Evolutionary conservation across 2,888 invertebrate species (phyloP).

Genomic region (Cancer borealis): DNA sequence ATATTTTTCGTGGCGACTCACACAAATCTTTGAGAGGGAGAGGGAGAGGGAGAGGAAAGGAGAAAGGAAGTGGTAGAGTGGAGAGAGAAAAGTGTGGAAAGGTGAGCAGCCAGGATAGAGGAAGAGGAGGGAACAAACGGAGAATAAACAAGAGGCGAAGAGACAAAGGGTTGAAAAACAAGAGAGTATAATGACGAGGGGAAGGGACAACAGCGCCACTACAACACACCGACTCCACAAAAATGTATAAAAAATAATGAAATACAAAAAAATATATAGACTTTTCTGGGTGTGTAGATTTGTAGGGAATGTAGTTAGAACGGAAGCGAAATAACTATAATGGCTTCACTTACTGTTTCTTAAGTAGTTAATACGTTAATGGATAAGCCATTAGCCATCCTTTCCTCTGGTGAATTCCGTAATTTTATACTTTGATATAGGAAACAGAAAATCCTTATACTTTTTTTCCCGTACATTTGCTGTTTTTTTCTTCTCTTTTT

Average conservation of each 20-base stretch:
- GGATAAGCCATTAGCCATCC: neutral
- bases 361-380: neutral
- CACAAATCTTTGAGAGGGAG: neutral
- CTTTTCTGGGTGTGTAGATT: neutral
- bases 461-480: neutral
- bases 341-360: neutral
- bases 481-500: neutral
- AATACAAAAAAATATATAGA: neutral
- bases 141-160: conserved; percentile 41
- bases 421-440: neutral
- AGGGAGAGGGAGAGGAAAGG: neutral
- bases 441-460: neutral
- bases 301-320: neutral
- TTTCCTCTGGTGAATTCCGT: neutral
- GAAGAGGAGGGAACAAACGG: conserved; percentile 15
- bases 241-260: neutral
- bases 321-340: neutral
- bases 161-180: conserved; percentile 31
- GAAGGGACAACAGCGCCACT: neutral
- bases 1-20: neutral
- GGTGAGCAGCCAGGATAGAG: neutral
- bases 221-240: neutral
- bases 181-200: conserved; percentile 37
- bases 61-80: neutral
- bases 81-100: neutral